Evolutionary conservation across 2,888 invertebrate genomes (phyloP).

Genomic region (Dorcus hopei): DNA sequence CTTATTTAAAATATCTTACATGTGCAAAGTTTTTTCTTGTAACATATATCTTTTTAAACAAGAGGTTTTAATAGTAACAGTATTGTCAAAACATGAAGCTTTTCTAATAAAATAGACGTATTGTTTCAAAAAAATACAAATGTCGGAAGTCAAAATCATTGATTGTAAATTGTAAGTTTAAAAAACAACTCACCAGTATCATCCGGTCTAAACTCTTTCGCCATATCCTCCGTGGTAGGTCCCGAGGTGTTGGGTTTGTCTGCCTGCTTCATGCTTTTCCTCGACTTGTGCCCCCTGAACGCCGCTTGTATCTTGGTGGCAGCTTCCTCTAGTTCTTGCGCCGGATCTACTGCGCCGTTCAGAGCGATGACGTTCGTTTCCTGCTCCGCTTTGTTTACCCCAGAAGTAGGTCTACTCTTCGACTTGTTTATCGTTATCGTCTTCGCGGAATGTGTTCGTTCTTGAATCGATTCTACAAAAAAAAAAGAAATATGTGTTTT

Average conservation of each 20-base stretch:
- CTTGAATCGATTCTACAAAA: slow-evolving; percentile 31
- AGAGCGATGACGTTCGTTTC: slow-evolving; percentile 18
- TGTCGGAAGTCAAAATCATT: too few species aligned
- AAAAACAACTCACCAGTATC: slow-evolving; percentile 64
- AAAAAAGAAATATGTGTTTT: not conserved
- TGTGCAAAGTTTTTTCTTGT: too few species aligned
- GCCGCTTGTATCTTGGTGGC: slow-evolving; percentile 88
- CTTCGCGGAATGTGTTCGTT: slow-evolving; percentile 41
- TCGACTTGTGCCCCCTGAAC: slow-evolving; percentile 78
- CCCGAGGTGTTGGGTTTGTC: slow-evolving; percentile 39
- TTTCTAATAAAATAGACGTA: too few species aligned
- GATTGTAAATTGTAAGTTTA: too few species aligned
- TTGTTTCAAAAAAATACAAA: too few species aligned
- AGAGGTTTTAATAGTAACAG: too few species aligned
- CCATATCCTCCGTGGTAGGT: slow-evolving; percentile 61
- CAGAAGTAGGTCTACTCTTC: slow-evolving; percentile 33
- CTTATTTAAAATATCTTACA: too few species aligned
- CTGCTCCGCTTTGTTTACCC: slow-evolving; percentile 13
- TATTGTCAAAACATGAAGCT: too few species aligned
- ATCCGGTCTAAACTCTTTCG: slow-evolving; percentile 76
- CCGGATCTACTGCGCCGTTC: slow-evolving; percentile 16
- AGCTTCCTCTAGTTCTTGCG: slow-evolving; percentile 58
- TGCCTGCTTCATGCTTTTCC: slow-evolving; percentile 70
- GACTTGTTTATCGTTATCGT: slow-evolving; percentile 39
- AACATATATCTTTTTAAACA: too few species aligned